Evolutionary conservation across 2,797 vertebrate genomes (phyloP).

Genomic region (Acanthopagrus latus): DNA sequence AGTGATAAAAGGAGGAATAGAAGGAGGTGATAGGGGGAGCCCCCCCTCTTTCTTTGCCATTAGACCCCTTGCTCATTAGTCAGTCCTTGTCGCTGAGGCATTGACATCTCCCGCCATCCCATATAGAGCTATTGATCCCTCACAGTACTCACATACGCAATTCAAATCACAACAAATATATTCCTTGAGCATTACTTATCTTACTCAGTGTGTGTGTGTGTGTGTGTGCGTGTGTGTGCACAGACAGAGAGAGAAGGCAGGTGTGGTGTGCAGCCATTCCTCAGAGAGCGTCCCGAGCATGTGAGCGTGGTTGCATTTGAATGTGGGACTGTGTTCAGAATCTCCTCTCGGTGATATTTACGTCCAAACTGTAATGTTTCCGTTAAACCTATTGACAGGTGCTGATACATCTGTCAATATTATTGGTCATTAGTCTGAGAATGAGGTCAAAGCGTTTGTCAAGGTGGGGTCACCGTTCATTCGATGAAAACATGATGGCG

Average conservation of each 20-base stretch:
- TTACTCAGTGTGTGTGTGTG: constrained; percentile 7
- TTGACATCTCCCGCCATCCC: constrained; percentile 78
- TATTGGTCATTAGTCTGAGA: constrained; percentile 48
- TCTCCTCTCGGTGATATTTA: constrained; percentile 16
- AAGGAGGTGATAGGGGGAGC: constrained; percentile 9
- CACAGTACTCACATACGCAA: constrained; percentile 65
- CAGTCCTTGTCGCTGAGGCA: constrained; percentile 73
- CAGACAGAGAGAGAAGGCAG: not conserved
- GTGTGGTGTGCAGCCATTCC: not conserved
- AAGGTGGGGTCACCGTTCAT: constrained; percentile 62
- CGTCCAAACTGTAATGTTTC: constrained; percentile 45
- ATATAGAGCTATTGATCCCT: constrained; percentile 77
- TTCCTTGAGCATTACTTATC: constrained; percentile 53
- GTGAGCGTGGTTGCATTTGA: constrained; percentile 23
- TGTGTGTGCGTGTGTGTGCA: constrained; percentile 7
- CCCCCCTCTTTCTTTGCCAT: constrained; percentile 52
- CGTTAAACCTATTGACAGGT: constrained; percentile 44
- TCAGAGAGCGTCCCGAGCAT: not conserved
- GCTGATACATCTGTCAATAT: constrained; percentile 64
- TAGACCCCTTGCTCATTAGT: constrained; percentile 77
- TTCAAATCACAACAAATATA: constrained; percentile 73
- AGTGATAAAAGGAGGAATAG: not conserved
- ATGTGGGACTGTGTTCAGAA: not conserved
- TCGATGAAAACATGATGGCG: constrained; percentile 54
- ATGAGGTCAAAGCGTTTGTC: constrained; percentile 75